These are phyloP conservation scores for Fringilla coelebs DNA, from an alignment of 2,797 vertebrate genomes.

Conservation along the genomic window DNA sequence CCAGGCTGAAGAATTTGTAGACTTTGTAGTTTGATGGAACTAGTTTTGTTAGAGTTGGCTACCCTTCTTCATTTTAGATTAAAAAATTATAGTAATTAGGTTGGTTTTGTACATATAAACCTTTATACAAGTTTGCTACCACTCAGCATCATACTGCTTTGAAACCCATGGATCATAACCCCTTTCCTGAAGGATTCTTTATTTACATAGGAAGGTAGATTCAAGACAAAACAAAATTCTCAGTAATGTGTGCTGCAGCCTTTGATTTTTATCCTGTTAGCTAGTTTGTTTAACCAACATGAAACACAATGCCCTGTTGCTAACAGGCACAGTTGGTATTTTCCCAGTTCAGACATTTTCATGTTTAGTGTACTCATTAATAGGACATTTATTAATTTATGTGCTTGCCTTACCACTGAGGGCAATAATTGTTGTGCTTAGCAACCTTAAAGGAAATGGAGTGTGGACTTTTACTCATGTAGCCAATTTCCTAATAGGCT, in stretches of 20 bases:
- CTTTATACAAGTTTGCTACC: neutral
- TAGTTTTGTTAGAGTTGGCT: neutral
- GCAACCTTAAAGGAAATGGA: conserved; percentile 48
- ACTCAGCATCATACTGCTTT: neutral
- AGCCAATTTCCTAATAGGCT: conserved; percentile 16
- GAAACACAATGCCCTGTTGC: neutral
- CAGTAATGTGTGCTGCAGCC: neutral
- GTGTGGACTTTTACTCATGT: neutral
- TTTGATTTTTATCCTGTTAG: neutral
- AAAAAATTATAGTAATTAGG: neutral
- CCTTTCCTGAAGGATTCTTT: neutral
- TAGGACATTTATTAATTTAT: conserved; percentile 47
- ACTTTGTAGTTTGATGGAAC: neutral
- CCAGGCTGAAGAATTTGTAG: neutral
- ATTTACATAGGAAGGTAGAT: neutral
- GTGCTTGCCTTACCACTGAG: conserved; percentile 30
- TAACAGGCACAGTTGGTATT: neutral
- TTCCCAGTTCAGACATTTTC: conserved; percentile 2
- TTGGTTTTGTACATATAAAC: neutral
- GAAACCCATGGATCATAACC: neutral
- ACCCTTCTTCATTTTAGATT: neutral
- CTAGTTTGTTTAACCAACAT: neutral
- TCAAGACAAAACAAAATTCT: neutral
- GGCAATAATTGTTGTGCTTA: conserved; percentile 23
- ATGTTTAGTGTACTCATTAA: conserved; percentile 47